These are phyloP conservation scores for Enteromius argenteus DNA, from an alignment of 2,797 vertebrate genomes.

Conservation along the genomic window DNA sequence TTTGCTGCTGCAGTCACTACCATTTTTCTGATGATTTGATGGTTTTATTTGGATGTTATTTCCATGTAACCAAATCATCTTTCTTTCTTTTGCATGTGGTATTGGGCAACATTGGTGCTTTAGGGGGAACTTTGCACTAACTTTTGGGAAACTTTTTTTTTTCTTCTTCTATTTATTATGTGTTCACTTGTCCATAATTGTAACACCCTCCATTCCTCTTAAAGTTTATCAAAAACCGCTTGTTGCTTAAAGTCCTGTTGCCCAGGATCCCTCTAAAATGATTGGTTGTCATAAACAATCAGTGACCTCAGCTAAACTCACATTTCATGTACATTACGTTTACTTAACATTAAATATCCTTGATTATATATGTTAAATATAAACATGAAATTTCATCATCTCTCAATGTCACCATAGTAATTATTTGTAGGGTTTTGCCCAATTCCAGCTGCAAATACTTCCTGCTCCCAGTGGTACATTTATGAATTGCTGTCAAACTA, in stretches of 20 bases:
- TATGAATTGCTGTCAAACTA: constrained; percentile 47
- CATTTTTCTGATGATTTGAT: constrained; percentile 57
- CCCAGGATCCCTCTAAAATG: constrained; percentile 1
- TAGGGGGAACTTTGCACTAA: constrained; percentile 47
- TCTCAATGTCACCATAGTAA: not conserved
- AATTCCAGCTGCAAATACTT: constrained; percentile 67
- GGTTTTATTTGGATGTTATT: constrained; percentile 47
- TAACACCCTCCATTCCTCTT: not conserved
- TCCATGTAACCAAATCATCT: constrained; percentile 63
- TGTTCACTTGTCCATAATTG: not conserved
- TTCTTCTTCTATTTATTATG: not conserved
- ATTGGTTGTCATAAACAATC: constrained; percentile 5
- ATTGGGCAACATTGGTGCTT: constrained; percentile 64
- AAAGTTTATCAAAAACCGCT: not conserved
- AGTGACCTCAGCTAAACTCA: not conserved
- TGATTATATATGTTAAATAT: too few relatives aligned
- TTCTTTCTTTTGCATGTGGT: constrained; percentile 76
- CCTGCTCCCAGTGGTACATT: constrained; percentile 50
- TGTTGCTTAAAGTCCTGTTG: not conserved
- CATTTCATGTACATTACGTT: not conserved
- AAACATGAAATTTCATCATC: not conserved
- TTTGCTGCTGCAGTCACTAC: constrained; percentile 57
- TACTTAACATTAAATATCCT: not conserved
- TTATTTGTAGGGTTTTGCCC: constrained; percentile 46
- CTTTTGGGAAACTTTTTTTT: constrained; percentile 17